These are phyloP conservation scores for Tenthredo livida DNA, from an alignment of 2,888 invertebrate genomes.

Conservation along the genomic window DNA sequence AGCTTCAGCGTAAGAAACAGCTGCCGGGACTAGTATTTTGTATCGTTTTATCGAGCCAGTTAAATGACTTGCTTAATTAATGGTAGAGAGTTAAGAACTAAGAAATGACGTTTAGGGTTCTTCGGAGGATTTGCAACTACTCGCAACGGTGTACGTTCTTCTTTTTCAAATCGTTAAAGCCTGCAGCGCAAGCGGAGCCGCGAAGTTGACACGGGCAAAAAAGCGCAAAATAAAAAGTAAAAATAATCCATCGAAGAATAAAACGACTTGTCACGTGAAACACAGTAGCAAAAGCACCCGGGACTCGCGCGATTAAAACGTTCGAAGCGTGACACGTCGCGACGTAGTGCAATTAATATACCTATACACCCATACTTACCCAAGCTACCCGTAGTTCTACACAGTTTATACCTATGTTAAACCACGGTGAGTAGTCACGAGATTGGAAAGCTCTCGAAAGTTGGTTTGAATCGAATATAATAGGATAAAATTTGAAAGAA, in stretches of 20 bases:
- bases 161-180: slow-evolving; percentile 38
- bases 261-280: slow-evolving; percentile 48
- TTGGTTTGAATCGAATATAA: neutral
- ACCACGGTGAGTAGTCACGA: neutral
- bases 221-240: neutral
- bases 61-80: slow-evolving; percentile 51
- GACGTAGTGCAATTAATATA: slow-evolving; percentile 41
- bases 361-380: neutral
- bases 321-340: slow-evolving; percentile 42
- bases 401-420: neutral
- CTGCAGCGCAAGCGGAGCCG: slow-evolving; percentile 33
- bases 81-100: slow-evolving; percentile 42
- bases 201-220: slow-evolving; percentile 18
- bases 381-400: neutral
- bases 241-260: neutral
- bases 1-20: slow-evolving; percentile 26
- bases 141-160: neutral
- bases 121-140: slow-evolving; percentile 50
- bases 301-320: slow-evolving; percentile 46
- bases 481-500: neutral
- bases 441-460: slow-evolving; percentile 2
- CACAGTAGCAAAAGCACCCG: slow-evolving; percentile 48
- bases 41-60: slow-evolving; percentile 50
- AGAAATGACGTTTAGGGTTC: slow-evolving; percentile 53
- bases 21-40: slow-evolving; percentile 36